Evolutionary conservation across 23 tunicate species (phyloP), one percentile per base, ranked within the genome.

Genomic region (Halocynthia roretzi): DNA sequence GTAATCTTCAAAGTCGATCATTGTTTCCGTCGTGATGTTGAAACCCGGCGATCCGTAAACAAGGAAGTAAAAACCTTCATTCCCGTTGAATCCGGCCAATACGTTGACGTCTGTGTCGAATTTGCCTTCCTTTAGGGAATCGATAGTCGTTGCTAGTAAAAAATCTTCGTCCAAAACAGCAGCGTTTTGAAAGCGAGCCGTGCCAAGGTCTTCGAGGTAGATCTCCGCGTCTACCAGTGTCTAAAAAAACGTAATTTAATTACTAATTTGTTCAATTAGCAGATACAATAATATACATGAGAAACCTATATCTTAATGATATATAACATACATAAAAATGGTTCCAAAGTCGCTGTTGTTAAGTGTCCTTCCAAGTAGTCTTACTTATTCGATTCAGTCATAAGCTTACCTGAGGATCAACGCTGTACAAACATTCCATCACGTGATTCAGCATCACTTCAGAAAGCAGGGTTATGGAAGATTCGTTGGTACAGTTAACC

Each of bases 31-130:
- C 11, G 48, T n/a, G 10, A 90, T 23, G 62, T 70, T 52, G 70
- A 53, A 90, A 10, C 81, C 84, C 5, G 22, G 69, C 7, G 95
- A 31, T 0, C 83, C 72, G 76, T 90, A 90, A 8, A 90, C 83
- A 18, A 90, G 84, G 61, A 90, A 90, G 62, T 90, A 90, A 53
- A 80, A 84, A 5, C 96, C 96, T 76, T 90, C 96, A 71, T 90
- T 90, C 6, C 74, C 85, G 80, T 90, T 90, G 51, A 81, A 84
- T 9, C 96, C 96, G 2, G 86, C 89, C 18, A 90, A 51, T 7
- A 90, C 54, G 63, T 88, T 88, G 40, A 83, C 70, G 22, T 88
- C 77, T 5, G 64, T 79, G 22, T 68, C 67, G 31, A 72, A 81
- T 19, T 48, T 58, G 21, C 51, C 72, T 51, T 66, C 76, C 5